Percentiles rank a stretch among this genome's conserved stretches.
Evolutionary conservation across 1,140 invertebrate genomes (phyloP).

Genomic region (Scaptomyza hsui): DNA sequence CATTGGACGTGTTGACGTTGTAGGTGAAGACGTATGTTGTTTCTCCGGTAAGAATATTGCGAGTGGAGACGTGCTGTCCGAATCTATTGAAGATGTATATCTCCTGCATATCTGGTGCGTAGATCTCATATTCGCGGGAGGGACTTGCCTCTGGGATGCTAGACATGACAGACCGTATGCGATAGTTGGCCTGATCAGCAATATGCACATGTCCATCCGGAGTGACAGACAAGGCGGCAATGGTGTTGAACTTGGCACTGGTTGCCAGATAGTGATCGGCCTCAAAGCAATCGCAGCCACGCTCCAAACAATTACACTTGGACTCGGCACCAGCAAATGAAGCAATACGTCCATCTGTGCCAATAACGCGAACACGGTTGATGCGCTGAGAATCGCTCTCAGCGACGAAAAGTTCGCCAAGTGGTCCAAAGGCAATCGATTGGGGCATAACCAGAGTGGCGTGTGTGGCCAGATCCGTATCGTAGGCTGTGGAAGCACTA

Average conservation of each 20-base stretch:
- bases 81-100: slow-evolving; percentile 98
- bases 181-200: slow-evolving; percentile 95
- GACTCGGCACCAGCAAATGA: slow-evolving; percentile 97
- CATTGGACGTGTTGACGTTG: slow-evolving; percentile 98
- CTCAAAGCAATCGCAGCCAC: slow-evolving; percentile 95
- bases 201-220: slow-evolving; percentile 97
- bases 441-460: slow-evolving; percentile 96
- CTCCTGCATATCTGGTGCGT: slow-evolving; percentile 97
- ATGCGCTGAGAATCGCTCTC: slow-evolving; percentile 98
- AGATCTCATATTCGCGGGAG: slow-evolving; percentile 95
- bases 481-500: slow-evolving; percentile 89
- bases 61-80: slow-evolving; percentile 96
- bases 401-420: slow-evolving; percentile 96
- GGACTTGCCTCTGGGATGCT: slow-evolving; percentile 94
- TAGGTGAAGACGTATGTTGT: slow-evolving; percentile 96
- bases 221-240: slow-evolving; percentile 96
- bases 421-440: slow-evolving; percentile 96
- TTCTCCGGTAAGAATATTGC: slow-evolving; percentile 96
- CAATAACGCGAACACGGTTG: slow-evolving; percentile 95
- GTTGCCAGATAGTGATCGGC: slow-evolving; percentile 95
- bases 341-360: slow-evolving; percentile 95
- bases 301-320: slow-evolving; percentile 96
- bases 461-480: slow-evolving; percentile 93
- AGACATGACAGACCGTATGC: slow-evolving; percentile 95
- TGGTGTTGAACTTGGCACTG: slow-evolving; percentile 96